Evolutionary conservation across 2,113 vertebrate genomes (phyloP).

Genomic region (Acrocephalus kingi): DNA sequence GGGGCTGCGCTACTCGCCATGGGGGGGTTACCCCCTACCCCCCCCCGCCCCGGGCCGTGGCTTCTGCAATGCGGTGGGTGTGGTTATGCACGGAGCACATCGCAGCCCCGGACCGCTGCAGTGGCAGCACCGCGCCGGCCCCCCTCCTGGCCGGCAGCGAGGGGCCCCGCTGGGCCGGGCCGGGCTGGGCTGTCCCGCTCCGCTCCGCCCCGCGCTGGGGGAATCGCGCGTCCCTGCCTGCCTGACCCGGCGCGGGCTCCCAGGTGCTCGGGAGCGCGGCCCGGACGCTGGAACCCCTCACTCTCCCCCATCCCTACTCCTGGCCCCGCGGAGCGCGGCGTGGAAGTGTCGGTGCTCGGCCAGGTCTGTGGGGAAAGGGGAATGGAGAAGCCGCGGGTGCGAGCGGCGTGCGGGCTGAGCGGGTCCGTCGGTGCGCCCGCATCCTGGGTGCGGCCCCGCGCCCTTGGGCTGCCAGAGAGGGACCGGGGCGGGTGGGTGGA

Average conservation of each 20-base stretch:
- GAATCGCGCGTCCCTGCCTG: neutral
- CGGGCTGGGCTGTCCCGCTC: neutral
- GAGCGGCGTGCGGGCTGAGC: neutral
- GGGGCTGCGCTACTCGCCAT: neutral
- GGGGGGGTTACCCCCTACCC: neutral
- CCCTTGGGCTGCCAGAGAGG: neutral
- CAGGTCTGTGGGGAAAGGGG: neutral
- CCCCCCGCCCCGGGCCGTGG: slow-evolving; percentile 29
- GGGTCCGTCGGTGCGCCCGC: neutral
- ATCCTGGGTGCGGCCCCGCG: neutral
- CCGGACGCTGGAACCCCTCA: neutral
- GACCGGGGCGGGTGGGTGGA: neutral
- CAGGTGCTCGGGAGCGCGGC: neutral
- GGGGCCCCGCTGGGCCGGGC: neutral
- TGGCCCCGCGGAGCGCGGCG: neutral
- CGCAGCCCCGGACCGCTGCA: slow-evolving; percentile 69
- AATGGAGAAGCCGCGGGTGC: neutral
- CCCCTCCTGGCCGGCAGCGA: neutral
- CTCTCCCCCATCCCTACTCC: neutral
- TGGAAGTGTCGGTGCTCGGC: neutral
- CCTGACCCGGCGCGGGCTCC: neutral
- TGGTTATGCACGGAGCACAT: slow-evolving; percentile 65
- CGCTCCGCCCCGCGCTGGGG: neutral
- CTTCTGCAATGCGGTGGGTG: slow-evolving; percentile 86
- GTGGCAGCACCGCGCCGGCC: slow-evolving; percentile 15